Conservation (phyloP, 1,140 invertebrate genomes). For the Galendromus occidentalis region DNA sequence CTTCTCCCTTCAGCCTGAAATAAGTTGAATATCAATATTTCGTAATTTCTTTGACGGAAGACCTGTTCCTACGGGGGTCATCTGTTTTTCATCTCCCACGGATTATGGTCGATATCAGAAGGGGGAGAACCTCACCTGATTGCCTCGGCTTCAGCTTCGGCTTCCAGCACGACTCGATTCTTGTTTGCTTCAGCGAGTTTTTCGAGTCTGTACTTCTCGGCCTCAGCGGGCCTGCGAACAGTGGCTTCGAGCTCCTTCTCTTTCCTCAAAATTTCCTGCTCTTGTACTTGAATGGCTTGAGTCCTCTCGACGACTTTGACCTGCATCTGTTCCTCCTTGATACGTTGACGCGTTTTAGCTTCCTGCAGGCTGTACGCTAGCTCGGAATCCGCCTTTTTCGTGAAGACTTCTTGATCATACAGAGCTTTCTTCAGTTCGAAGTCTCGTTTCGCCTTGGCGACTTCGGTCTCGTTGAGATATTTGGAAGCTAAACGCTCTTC, state of each 20-base stretch:
- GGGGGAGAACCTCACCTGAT: conserved; percentile 35
- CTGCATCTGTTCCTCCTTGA: conserved; percentile 35
- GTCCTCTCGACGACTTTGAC: conserved; percentile 30
- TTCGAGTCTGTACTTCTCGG: conserved; percentile 44
- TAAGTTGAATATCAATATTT: background rate
- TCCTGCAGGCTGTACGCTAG: conserved; percentile 32
- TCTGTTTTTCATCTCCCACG: too few relatives aligned
- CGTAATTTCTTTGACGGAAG: background rate
- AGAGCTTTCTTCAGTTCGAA: conserved; percentile 92
- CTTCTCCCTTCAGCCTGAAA: conserved; percentile 44
- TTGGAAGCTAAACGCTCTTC: conserved; percentile 72
- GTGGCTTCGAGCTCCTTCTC: conserved; percentile 30
- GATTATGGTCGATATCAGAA: background rate
- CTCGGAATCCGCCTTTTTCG: conserved; percentile 42
- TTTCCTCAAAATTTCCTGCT: conserved; percentile 25
- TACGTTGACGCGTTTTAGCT: conserved; percentile 33
- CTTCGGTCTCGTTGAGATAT: conserved; percentile 75
- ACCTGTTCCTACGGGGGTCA: too few relatives aligned
- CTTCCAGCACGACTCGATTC: conserved; percentile 60
- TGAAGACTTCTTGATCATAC: conserved; percentile 90
- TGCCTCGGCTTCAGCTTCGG: conserved; percentile 82
- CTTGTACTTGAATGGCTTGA: conserved; percentile 29
- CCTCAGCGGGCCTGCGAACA: conserved; percentile 31
- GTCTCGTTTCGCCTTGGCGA: conserved; percentile 82
- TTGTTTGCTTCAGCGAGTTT: conserved; percentile 76